Conservation (phyloP, 2,888 invertebrate species). For the Zhuqinia jingwanae region DNA sequence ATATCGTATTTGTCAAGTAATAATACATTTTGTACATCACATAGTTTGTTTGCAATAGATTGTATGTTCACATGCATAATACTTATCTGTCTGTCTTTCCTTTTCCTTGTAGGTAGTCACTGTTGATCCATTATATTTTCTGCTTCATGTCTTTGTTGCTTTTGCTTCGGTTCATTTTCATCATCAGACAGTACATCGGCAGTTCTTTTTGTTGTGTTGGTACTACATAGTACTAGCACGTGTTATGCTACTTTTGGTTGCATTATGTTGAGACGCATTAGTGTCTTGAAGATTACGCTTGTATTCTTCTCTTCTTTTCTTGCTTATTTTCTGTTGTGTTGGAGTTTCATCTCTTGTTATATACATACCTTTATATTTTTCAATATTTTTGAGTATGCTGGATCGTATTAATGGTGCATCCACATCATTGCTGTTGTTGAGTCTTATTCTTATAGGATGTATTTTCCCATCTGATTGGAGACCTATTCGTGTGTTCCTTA, state of each 20-base stretch:
- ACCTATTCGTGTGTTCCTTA: background rate
- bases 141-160: background rate
- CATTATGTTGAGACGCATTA: background rate
- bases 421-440: background rate
- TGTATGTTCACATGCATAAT: conserved; percentile 28
- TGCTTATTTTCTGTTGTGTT: background rate
- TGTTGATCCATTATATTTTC: background rate
- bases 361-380: background rate
- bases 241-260: background rate
- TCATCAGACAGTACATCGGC: no score
- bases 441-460: background rate
- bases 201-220: no score
- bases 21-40: background rate
- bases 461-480: background rate
- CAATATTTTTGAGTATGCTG: background rate
- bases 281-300: no score
- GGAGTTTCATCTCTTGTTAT: background rate
- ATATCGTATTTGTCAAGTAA: background rate
- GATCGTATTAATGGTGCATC: background rate
- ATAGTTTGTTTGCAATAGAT: conserved; percentile 4
- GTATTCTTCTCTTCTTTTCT: background rate
- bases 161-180: background rate
- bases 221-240: background rate
- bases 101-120: no score
- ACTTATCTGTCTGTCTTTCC: no score